A percentile compares a stretch with the other conserved stretches of the same genome.
Conservation (phyloP, 2,888 invertebrate genomes). For the Drosophila melanosoma region DNA sequence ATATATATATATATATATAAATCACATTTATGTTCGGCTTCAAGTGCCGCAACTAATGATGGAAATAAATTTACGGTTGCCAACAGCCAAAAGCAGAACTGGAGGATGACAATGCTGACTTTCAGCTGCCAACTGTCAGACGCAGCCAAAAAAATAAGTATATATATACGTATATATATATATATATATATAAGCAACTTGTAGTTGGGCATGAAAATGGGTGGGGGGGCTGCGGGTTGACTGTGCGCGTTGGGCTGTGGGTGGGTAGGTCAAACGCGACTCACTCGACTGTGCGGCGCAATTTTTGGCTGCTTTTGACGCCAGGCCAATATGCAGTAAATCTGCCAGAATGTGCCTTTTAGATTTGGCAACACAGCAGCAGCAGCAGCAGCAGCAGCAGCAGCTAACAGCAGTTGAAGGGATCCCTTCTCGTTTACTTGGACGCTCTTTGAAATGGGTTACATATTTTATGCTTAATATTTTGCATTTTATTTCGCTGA, state of each 20-base stretch:
- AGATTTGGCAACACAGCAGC: conserved; percentile 74
- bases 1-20: conserved; percentile 67
- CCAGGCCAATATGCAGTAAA: conserved; percentile 85
- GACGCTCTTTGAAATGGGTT: conserved; percentile 74
- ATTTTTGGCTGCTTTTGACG: conserved; percentile 83
- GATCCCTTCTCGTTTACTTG: conserved; percentile 6
- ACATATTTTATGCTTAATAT: conserved; percentile 83
- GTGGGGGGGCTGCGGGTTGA: not conserved
- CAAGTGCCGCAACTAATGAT: conserved; percentile 82
- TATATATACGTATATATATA: too few relatives aligned
- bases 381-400: conserved; percentile 34
- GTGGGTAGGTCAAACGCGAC: conserved; percentile 38
- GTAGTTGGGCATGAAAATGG: conserved; percentile 32
- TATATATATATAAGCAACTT: conserved; percentile 35
- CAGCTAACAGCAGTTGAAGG: conserved; percentile 2
- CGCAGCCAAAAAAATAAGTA: conserved; percentile 37
- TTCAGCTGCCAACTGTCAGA: conserved; percentile 65
- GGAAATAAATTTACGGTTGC: conserved; percentile 80
- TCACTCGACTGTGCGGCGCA: conserved; percentile 60
- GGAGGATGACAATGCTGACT: conserved; percentile 63
- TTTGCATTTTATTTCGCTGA: conserved; percentile 75
- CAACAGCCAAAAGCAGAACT: conserved; percentile 29
- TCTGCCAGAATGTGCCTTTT: conserved; percentile 83
- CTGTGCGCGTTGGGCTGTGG: conserved; percentile 1
- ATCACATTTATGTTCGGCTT: conserved; percentile 76